A percentile compares a stretch with the other conserved stretches of the same genome.
These are phyloP conservation scores for Hozukius guyotensis DNA, from an alignment of 2,797 vertebrate species.

Conservation along the genomic window DNA sequence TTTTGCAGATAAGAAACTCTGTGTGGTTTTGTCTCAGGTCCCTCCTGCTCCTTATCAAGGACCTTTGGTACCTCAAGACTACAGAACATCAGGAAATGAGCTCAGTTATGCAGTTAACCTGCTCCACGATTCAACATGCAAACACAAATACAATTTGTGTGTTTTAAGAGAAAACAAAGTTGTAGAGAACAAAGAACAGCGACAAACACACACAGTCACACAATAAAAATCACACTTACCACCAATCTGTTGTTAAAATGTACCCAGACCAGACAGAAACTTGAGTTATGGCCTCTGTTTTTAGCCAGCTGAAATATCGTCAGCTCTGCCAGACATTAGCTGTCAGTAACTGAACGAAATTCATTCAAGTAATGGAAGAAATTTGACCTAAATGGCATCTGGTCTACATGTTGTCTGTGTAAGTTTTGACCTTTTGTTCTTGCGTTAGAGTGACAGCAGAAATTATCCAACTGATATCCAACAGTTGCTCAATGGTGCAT, in stretches of 20 bases:
- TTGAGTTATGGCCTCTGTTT: slow-evolving; percentile 23
- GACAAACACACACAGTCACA: slow-evolving; percentile 57
- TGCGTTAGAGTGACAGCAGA: background rate
- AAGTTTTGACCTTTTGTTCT: slow-evolving; percentile 21
- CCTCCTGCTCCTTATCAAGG: slow-evolving; percentile 1
- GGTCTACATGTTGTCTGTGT: slow-evolving; percentile 35
- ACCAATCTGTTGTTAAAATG: slow-evolving; percentile 86
- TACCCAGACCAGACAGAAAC: slow-evolving; percentile 70
- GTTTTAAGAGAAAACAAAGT: background rate
- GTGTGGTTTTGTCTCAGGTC: background rate
- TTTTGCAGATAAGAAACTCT: background rate
- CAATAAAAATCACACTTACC: slow-evolving; percentile 80
- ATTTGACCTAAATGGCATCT: background rate
- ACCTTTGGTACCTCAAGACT: background rate
- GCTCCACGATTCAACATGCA: slow-evolving; percentile 2
- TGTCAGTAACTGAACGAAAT: background rate
- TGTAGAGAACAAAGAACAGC: background rate
- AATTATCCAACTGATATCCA: background rate
- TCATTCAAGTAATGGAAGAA: background rate
- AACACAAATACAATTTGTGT: slow-evolving; percentile 1
- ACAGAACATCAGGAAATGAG: background rate
- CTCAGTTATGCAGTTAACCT: background rate
- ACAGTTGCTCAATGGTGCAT: too few relatives aligned
- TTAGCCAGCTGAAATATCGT: background rate
- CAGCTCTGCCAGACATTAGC: background rate